Conservation (phyloP, 1,140 invertebrate genomes). For the Sinonovacula constricta region DNA sequence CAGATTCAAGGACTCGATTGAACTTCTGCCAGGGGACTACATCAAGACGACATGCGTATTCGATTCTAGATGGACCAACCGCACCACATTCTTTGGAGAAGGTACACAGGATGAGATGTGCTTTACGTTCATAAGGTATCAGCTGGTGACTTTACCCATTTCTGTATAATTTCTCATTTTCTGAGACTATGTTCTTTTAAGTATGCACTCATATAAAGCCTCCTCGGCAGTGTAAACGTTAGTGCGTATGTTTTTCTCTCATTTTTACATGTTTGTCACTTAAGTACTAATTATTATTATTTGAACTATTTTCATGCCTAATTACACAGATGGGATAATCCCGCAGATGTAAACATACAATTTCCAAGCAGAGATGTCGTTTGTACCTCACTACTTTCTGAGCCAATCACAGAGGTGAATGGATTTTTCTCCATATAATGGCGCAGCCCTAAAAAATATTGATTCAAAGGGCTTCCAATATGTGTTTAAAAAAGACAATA, state of each 20-base stretch:
- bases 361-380: background rate
- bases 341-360: background rate
- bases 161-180: background rate
- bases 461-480: no score
- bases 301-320: background rate
- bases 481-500: no score
- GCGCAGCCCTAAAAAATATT: no score
- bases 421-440: no score
- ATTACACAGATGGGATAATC: background rate
- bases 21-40: background rate
- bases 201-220: background rate
- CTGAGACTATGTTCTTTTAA: background rate
- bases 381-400: background rate
- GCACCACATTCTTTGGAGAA: background rate
- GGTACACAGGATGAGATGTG: conserved; percentile 2
- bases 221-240: no score
- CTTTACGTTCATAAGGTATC: background rate
- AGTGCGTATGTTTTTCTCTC: no score
- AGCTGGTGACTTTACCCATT: background rate
- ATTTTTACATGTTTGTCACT: no score
- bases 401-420: no score
- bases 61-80: background rate
- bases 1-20: background rate
- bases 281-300: background rate
- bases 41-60: background rate